phyloP scores from a whole-genome alignment of 2,888 invertebrate genomes.

The Drosophila cyrtoloma region DNA sequence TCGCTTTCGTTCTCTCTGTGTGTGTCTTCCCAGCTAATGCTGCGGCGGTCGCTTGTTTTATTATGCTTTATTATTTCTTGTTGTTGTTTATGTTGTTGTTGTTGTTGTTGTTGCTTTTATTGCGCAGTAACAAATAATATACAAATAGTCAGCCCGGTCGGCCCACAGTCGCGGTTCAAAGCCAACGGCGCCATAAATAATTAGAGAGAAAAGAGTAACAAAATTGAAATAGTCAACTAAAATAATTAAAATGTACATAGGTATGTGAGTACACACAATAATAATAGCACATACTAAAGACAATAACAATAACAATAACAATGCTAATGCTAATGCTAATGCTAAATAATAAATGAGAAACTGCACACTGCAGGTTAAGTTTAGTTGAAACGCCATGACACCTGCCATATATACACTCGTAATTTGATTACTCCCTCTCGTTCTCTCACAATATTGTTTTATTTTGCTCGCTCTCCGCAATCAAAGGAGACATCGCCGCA shows the following conservation, averaged over 20 bases:
- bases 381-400: constrained; percentile 36
- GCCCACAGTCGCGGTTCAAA: constrained; percentile 27
- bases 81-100: constrained; percentile 47
- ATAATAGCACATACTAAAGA: constrained; percentile 30
- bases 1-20: constrained; percentile 18
- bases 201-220: constrained; percentile 25
- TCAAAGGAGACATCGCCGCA: neutral
- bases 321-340: neutral
- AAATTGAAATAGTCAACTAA: constrained; percentile 42
- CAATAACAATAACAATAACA: constrained; percentile 18
- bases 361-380: constrained; percentile 23
- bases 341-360: constrained; percentile 23
- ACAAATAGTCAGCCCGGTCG: constrained; percentile 36
- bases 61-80: constrained; percentile 69
- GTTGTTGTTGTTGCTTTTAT: constrained; percentile 63
- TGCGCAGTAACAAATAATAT: constrained; percentile 71
- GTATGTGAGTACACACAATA: constrained; percentile 22
- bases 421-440: constrained; percentile 6
- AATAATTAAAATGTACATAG: constrained; percentile 56
- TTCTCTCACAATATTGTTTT: constrained; percentile 2
- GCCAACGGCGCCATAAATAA: constrained; percentile 62
- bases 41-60: constrained; percentile 60
- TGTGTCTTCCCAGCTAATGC: constrained; percentile 46
- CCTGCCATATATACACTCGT: constrained; percentile 26
- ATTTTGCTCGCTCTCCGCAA: constrained; percentile 24